A percentile compares a stretch with the other conserved stretches of the same genome.
Conservation (phyloP, 2,113 vertebrate species). For the Camelus dromedarius region DNA sequence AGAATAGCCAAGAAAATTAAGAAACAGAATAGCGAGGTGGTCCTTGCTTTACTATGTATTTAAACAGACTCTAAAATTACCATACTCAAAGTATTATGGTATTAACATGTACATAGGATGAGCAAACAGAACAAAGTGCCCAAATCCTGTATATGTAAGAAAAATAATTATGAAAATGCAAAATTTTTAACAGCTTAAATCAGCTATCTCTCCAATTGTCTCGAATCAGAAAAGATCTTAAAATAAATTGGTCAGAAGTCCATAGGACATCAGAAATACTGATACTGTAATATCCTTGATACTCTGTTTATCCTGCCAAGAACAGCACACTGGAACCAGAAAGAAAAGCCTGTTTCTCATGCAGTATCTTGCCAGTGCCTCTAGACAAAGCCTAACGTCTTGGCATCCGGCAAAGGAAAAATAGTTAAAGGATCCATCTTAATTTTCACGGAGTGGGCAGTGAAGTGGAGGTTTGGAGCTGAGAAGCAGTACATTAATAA, state of each 20-base stretch:
- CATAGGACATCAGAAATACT: background rate
- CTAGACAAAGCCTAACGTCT: background rate
- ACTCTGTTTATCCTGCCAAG: background rate
- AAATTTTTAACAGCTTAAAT: background rate
- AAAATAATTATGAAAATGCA: slow-evolving; percentile 6
- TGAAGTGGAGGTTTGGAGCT: background rate
- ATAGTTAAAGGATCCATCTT: background rate
- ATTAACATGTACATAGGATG: background rate
- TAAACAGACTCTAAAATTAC: slow-evolving; percentile 30
- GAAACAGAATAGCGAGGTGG: background rate
- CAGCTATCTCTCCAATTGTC: background rate
- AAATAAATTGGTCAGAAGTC: background rate
- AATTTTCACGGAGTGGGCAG: background rate
- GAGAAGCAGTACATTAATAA: background rate
- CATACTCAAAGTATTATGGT: background rate
- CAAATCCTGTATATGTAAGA: background rate
- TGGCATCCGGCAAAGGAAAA: background rate
- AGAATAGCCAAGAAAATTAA: background rate
- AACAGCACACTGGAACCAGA: background rate
- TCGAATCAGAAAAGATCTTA: slow-evolving; percentile 45
- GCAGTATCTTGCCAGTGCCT: background rate
- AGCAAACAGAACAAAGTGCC: background rate
- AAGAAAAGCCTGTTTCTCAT: background rate
- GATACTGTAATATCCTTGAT: background rate
- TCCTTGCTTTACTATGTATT: background rate